phyloP scores from a whole-genome alignment of 2,797 vertebrate species.

The Coccyzus lansbergi region DNA sequence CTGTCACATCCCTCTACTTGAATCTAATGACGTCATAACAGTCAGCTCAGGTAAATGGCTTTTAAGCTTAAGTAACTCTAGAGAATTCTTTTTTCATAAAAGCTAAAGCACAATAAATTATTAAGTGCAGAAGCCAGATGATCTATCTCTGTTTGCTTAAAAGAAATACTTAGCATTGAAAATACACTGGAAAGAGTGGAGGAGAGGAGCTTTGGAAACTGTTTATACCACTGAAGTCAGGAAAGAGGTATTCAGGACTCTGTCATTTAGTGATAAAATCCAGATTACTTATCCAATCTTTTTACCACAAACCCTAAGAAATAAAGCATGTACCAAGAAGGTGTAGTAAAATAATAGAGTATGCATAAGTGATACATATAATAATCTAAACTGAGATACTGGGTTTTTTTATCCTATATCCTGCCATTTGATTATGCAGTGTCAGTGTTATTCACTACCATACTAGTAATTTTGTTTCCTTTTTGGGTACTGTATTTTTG shows the following conservation, averaged over 20 bases:
- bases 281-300: neutral
- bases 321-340: neutral
- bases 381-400: rapidly evolving
- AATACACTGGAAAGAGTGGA: neutral
- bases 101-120: neutral
- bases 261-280: neutral
- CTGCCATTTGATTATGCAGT: neutral
- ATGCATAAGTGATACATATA: neutral
- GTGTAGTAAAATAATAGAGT: neutral
- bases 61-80: neutral
- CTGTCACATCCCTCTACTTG: neutral
- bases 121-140: neutral
- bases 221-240: neutral
- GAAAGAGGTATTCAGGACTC: neutral
- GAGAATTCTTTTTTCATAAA: neutral
- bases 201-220: neutral
- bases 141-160: neutral
- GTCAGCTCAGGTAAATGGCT: neutral
- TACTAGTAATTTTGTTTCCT: conserved; percentile 43
- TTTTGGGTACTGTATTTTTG: neutral
- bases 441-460: neutral
- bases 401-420: neutral
- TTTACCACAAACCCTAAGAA: neutral
- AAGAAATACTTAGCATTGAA: neutral
- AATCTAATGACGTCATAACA: neutral